A percentile compares a stretch with the other conserved stretches of the same genome.
Evolutionary conservation across 2,113 vertebrate genomes (phyloP).

Genomic region (Petromus typicus): DNA sequence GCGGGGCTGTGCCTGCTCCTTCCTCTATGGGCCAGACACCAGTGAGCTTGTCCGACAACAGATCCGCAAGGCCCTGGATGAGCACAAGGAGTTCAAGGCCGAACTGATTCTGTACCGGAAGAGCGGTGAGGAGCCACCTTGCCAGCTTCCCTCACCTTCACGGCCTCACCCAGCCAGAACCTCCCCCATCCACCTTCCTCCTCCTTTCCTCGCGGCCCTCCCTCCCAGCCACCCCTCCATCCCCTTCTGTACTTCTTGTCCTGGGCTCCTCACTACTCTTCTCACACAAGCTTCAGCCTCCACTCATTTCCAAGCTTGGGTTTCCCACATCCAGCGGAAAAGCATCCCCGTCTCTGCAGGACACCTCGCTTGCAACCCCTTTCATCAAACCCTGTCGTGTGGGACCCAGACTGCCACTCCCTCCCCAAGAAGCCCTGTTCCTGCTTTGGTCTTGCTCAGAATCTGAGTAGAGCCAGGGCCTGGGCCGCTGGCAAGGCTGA

Average conservation of each 20-base stretch:
- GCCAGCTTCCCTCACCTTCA: not conserved
- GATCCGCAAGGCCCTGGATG: conserved; percentile 85
- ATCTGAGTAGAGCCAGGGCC: not conserved
- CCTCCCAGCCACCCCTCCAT: not conserved
- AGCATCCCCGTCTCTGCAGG: not conserved
- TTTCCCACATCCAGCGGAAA: not conserved
- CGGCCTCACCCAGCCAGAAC: not conserved
- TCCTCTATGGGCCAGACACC: conserved; percentile 87
- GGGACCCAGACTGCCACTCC: not conserved
- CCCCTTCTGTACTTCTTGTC: not conserved
- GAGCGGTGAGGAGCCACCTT: conserved; percentile 81
- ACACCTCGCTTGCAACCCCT: not conserved
- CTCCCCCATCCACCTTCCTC: not conserved
- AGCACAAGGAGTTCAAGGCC: conserved; percentile 86
- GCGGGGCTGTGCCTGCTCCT: conserved; percentile 86
- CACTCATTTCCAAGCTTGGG: not conserved
- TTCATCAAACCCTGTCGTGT: not conserved
- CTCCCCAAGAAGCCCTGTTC: not conserved
- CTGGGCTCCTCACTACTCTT: not conserved
- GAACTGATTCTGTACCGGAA: conserved; percentile 87
- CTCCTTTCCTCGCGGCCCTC: not conserved
- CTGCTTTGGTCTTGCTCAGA: not conserved
- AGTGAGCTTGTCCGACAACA: conserved; percentile 84
- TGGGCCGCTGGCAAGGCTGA: not conserved
- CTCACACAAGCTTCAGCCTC: not conserved